Conservation (phyloP, 2,797 vertebrate genomes). For the Otolemur crassicaudatus region DNA sequence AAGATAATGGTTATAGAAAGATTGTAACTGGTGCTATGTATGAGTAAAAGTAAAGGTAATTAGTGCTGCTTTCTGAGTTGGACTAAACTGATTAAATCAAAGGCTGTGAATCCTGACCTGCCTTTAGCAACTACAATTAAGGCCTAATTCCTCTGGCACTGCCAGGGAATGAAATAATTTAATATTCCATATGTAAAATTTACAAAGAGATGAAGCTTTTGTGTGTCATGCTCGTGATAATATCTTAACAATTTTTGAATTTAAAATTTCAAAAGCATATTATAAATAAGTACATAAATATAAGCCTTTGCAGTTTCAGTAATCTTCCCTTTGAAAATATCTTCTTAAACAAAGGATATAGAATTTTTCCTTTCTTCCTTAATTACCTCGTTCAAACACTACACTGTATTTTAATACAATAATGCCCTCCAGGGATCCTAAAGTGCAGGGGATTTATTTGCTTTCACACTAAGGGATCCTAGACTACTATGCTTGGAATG, state of each 20-base stretch:
- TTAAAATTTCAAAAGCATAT: constrained; percentile 63
- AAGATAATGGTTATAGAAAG: constrained; percentile 41
- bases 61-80: not conserved
- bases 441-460: constrained; percentile 33
- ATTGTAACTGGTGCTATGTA: constrained; percentile 5
- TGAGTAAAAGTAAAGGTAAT: constrained; percentile 43
- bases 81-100: constrained; percentile 60
- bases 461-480: not conserved
- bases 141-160: constrained; percentile 19
- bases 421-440: constrained; percentile 6
- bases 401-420: constrained; percentile 48
- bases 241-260: constrained; percentile 60
- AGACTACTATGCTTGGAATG: not conserved
- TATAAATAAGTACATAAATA: constrained; percentile 52
- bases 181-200: constrained; percentile 49
- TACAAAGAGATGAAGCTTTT: constrained; percentile 51
- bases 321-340: constrained; percentile 50
- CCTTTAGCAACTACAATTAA: constrained; percentile 56
- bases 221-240: constrained; percentile 51
- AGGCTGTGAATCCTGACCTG: constrained; percentile 58
- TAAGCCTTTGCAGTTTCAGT: constrained; percentile 41
- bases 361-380: constrained; percentile 57
- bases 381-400: constrained; percentile 56
- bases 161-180: constrained; percentile 47
- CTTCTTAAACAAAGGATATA: constrained; percentile 54